phyloP scores from a whole-genome alignment of 2,797 vertebrate genomes.

The Benthosema pterotum region DNA sequence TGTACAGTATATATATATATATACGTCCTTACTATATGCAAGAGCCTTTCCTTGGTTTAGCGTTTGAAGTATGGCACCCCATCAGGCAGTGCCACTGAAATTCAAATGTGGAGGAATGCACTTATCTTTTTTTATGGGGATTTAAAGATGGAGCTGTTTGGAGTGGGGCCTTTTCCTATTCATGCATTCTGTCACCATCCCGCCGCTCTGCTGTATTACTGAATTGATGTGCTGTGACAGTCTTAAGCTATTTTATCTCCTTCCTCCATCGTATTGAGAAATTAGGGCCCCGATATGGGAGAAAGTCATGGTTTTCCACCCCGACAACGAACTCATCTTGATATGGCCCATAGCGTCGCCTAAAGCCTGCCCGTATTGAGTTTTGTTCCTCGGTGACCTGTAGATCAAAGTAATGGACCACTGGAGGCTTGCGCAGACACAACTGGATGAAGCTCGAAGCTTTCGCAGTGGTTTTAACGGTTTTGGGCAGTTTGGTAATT shows the following conservation, averaged over 20 bases:
- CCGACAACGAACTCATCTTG: slow-evolving; percentile 50
- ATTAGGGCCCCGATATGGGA: slow-evolving; percentile 59
- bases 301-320: slow-evolving; percentile 59
- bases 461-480: slow-evolving; percentile 65
- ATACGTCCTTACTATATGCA: slow-evolving; percentile 16
- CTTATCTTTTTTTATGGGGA: slow-evolving; percentile 61
- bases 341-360: slow-evolving; percentile 63
- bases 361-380: slow-evolving; percentile 62
- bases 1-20: slow-evolving; percentile 12
- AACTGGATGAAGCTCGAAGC: slow-evolving; percentile 50
- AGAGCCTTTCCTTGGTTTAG: slow-evolving; percentile 24
- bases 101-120: slow-evolving; percentile 56
- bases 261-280: slow-evolving; percentile 54
- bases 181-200: slow-evolving; percentile 61
- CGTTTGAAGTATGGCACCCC: slow-evolving; percentile 33
- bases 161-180: slow-evolving; percentile 55
- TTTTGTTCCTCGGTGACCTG: slow-evolving; percentile 72
- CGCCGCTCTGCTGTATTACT: slow-evolving; percentile 57
- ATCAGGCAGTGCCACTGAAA: slow-evolving; percentile 50
- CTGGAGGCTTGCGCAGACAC: slow-evolving; percentile 53
- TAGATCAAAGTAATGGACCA: slow-evolving; percentile 78
- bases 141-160: slow-evolving; percentile 65
- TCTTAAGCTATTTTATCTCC: slow-evolving; percentile 66
- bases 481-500: slow-evolving; percentile 73
- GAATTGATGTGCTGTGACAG: slow-evolving; percentile 65